Percentiles rank a stretch among this genome's conserved stretches.
phyloP scores from a whole-genome alignment of 1,140 invertebrate species.

The Conus betulinus region DNA sequence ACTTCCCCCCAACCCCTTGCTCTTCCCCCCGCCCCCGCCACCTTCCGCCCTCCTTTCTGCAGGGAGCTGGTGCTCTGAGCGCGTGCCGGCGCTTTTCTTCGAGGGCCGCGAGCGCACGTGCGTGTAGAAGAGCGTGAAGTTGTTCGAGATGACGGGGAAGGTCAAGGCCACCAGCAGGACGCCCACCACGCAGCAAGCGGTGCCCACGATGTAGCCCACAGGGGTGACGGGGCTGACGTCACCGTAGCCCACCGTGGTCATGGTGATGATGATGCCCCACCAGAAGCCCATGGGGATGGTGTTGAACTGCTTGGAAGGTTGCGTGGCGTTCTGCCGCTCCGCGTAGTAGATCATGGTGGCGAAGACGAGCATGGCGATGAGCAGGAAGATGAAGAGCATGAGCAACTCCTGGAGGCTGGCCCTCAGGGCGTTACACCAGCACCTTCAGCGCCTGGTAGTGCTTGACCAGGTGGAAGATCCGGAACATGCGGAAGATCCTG shows the following conservation, averaged over 20 bases:
- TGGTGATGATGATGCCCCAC: conserved; percentile 79
- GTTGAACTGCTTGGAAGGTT: conserved; percentile 61
- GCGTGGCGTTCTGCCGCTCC: conserved; percentile 79
- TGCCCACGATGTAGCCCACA: conserved; percentile 78
- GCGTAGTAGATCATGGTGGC: conserved; percentile 98
- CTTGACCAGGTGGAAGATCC: conserved; percentile 72
- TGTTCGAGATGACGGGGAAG: conserved; percentile 73
- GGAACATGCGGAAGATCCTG: conserved; percentile 72
- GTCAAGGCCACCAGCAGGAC: conserved; percentile 71
- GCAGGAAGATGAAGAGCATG: conserved; percentile 96
- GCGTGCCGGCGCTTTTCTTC: conserved; percentile 9
- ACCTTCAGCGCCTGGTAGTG: conserved; percentile 72
- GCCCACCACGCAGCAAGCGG: conserved; percentile 62
- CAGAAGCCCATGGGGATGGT: conserved; percentile 77
- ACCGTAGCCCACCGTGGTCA: conserved; percentile 79
- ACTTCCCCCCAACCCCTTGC: neutral
- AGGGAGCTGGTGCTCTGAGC: neutral
- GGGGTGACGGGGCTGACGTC: conserved; percentile 69
- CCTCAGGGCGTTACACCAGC: conserved; percentile 69
- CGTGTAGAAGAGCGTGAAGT: conserved; percentile 71
- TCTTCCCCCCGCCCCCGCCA: neutral
- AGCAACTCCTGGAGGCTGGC: conserved; percentile 72
- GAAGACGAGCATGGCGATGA: conserved; percentile 98
- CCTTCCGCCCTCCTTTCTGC: neutral
- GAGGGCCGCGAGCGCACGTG: conserved; percentile 66